These are phyloP conservation scores for Drosophila sproati DNA, from an alignment of 1,140 invertebrate species.

Conservation along the genomic window DNA sequence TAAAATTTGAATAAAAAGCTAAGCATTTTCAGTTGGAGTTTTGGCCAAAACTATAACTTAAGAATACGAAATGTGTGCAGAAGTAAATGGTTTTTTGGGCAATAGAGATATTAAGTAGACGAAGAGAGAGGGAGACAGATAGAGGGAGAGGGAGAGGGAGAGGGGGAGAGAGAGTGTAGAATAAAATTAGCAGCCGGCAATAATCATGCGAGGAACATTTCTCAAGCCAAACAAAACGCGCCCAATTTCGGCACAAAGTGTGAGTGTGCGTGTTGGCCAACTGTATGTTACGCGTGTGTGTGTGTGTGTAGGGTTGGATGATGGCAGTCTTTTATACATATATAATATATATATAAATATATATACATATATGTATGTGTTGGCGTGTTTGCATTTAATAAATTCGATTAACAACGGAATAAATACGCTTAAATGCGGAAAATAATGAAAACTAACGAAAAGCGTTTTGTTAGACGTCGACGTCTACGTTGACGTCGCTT, in stretches of 20 bases:
- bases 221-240: conserved; percentile 76
- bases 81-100: conserved; percentile 12
- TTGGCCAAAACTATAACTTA: neutral
- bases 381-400: conserved; percentile 83
- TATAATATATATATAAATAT: neutral
- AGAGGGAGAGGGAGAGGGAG: neutral
- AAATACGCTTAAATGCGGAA: conserved; percentile 83
- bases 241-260: conserved; percentile 43
- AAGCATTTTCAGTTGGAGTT: conserved; percentile 3
- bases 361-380: conserved; percentile 39
- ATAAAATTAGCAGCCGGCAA: conserved; percentile 73
- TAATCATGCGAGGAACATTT: conserved; percentile 75
- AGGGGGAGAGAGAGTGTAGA: conserved; percentile 14
- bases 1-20: neutral
- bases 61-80: neutral
- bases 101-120: conserved; percentile 68
- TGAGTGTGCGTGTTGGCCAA: conserved; percentile 29
- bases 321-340: conserved; percentile 23
- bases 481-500: conserved; percentile 48
- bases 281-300: conserved; percentile 3
- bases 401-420: conserved; percentile 83
- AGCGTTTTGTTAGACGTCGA: conserved; percentile 74
- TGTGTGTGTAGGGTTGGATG: conserved; percentile 3
- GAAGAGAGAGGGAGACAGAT: neutral
- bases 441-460: conserved; percentile 84